Evolutionary conservation across 1,140 invertebrate species (phyloP).

Genomic region (Babylonia areolata): DNA sequence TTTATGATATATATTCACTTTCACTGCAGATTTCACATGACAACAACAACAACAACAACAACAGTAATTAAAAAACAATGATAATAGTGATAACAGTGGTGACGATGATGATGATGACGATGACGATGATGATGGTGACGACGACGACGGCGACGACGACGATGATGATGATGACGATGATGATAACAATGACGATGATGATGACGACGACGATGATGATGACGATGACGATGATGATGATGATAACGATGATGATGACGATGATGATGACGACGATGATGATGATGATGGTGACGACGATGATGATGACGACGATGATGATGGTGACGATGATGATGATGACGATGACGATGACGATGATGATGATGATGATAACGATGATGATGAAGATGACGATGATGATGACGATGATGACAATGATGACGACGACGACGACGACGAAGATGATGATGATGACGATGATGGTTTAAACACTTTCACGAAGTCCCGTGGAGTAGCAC

Average conservation of each 20-base stretch:
- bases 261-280: not conserved
- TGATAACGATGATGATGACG: not conserved
- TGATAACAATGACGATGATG: not conserved
- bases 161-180: not conserved
- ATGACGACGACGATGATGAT: not conserved
- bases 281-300: conserved; percentile 76
- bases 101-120: not conserved
- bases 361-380: conserved; percentile 11
- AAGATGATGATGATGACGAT: too few relatives aligned
- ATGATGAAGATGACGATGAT: conserved; percentile 23
- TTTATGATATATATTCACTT: too few relatives aligned
- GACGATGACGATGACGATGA: conserved; percentile 8
- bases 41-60: too few relatives aligned
- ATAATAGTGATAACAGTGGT: too few relatives aligned
- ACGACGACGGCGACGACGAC: not conserved
- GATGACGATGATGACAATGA: conserved; percentile 14
- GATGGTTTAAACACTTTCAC: not conserved
- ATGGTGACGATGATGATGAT: conserved; percentile 80
- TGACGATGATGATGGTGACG: not conserved
- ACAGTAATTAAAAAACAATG: too few relatives aligned
- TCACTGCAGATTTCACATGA: too few relatives aligned
- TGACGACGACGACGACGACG: too few relatives aligned
- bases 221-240: too few relatives aligned
- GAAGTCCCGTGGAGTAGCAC: too few relatives aligned
- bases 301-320: conserved; percentile 84